Evolutionary conservation across 2,888 invertebrate species (phyloP).

Genomic region (Cheilosia grossa): DNA sequence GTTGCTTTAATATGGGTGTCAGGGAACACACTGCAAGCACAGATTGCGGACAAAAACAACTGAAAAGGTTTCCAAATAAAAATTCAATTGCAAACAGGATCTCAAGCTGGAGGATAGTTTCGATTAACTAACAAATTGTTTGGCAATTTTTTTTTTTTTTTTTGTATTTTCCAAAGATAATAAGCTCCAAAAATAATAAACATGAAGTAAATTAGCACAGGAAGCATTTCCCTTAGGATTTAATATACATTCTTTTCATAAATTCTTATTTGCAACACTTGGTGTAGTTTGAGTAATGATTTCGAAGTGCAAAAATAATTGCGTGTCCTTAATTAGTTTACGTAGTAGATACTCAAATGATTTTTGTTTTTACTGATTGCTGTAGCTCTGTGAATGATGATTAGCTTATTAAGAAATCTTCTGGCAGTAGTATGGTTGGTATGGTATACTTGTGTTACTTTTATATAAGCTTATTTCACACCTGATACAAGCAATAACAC

Average conservation of each 20-base stretch:
- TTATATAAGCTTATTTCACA: constrained; percentile 66
- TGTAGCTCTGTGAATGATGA: constrained; percentile 70
- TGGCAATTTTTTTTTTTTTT: constrained; percentile 2
- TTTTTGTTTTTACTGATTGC: constrained; percentile 49
- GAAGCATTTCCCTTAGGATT: constrained; percentile 20
- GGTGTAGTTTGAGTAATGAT: constrained; percentile 29
- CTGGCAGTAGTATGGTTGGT: constrained; percentile 83
- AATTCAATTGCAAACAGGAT: constrained; percentile 51
- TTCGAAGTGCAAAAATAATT: constrained; percentile 20
- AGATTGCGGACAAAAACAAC: constrained; percentile 56
- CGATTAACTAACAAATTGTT: neutral
- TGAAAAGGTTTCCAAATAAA: constrained; percentile 36
- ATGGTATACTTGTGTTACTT: constrained; percentile 79
- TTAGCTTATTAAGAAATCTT: constrained; percentile 83
- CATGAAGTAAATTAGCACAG: constrained; percentile 23
- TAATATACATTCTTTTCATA: constrained; percentile 17
- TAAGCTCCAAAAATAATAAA: constrained; percentile 51
- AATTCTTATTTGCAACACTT: constrained; percentile 46
- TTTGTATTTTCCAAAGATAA: constrained; percentile 30
- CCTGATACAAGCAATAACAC: constrained; percentile 69
- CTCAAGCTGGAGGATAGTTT: constrained; percentile 50
- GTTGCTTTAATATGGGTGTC: constrained; percentile 43
- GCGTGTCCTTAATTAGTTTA: constrained; percentile 69
- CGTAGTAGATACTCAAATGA: constrained; percentile 57
- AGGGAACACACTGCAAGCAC: constrained; percentile 62